phyloP scores from a whole-genome alignment of 2,113 vertebrate genomes.

The Spea bombifrons region DNA sequence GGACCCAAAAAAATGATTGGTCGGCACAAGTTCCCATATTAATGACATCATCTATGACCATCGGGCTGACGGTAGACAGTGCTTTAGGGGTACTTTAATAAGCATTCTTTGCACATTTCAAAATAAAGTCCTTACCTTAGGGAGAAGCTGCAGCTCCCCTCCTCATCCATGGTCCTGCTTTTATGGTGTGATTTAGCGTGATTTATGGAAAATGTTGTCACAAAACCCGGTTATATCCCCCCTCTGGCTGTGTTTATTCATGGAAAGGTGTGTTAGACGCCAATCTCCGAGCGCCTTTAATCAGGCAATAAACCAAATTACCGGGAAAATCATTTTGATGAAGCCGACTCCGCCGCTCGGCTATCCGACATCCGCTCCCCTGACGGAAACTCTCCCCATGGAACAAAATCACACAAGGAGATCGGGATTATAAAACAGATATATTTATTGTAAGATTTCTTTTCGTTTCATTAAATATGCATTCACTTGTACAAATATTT shows the following conservation, averaged over 20 bases:
- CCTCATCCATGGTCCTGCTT: too few species aligned
- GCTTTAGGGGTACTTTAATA: too few species aligned
- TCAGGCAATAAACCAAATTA: not conserved
- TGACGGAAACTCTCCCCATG: not conserved
- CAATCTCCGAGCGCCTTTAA: not conserved
- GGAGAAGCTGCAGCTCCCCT: too few species aligned
- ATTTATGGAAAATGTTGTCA: too few species aligned
- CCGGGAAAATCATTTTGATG: not conserved
- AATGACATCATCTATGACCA: too few species aligned
- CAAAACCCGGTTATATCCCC: too few species aligned
- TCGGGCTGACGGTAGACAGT: too few species aligned
- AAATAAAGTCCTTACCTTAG: too few species aligned
- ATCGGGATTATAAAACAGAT: constrained; percentile 36
- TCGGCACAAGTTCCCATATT: too few species aligned
- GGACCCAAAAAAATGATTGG: too few species aligned
- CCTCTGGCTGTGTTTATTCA: not conserved
- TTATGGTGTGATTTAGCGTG: too few species aligned
- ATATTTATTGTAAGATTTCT: constrained; percentile 37
- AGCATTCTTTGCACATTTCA: too few species aligned
- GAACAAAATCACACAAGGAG: not conserved
- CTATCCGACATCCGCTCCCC: not conserved
- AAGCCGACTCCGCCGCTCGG: not conserved
- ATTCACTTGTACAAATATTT: constrained; percentile 48
- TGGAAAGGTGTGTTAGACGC: not conserved
- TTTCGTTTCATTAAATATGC: constrained; percentile 46